Evolutionary conservation across 1,140 invertebrate genomes (phyloP), one percentile per base, ranked within the genome.

Genomic region (Bombus superbus): DNA sequence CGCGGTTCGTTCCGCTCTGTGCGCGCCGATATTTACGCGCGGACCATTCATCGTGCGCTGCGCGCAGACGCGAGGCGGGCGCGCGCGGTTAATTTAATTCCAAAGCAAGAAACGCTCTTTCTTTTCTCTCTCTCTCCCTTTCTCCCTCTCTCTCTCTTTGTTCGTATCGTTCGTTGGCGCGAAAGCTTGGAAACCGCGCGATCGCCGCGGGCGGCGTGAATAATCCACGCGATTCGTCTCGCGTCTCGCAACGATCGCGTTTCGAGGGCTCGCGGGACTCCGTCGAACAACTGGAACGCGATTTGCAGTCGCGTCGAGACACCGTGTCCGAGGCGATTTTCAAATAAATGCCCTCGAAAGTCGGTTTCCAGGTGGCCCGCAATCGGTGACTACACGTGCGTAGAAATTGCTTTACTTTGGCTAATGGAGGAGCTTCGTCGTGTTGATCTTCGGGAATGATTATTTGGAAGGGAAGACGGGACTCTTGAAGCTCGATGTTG

Each of bases 21-120:
- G 47, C 82, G 38, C 77, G 59, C 77, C 80, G 85, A 89, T 85
- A 89, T 89, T 91, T 89, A 91, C 86, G 85, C 82, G 75, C 81
- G 72, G 25, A 38, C 35, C 69, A 68, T 83, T 89, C 76, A 53
- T 73, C 77, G 86, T 68, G 15, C 57, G 32, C 3, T 13, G 15
- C 28, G 82, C 69, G 40, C 80, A 44, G 38, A 73, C 15, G 77
- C 28, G 77, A 10, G 25, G 57, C 38, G 44, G 71, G 53, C 86
- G 71, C 82, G 38, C 74, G 59, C 59, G 59, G 28, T 64, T 82
- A 82, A 85, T 85, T 77, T 86, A 74, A 83, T 89, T 75, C 47
- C 59, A 62, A 69, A 53, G 11, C 75, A 35, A 76, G 87, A 80
- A 89, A 86, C 77, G 8, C 38, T 35, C n/a, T 9, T 5, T 18